Evolutionary conservation across 2,888 invertebrate species (phyloP).

Genomic region (Caprella mutica): DNA sequence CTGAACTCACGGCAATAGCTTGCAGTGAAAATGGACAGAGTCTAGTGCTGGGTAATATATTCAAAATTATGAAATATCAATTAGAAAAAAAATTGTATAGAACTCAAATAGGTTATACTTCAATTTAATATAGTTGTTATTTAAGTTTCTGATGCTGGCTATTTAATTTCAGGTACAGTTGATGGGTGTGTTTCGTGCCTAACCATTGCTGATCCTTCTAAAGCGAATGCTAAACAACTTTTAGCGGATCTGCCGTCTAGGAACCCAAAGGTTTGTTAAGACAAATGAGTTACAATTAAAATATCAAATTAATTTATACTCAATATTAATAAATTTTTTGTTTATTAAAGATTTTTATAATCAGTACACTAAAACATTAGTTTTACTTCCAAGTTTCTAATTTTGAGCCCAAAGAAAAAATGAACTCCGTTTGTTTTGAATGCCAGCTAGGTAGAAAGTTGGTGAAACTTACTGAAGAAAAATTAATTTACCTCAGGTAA

Average conservation of each 20-base stretch:
- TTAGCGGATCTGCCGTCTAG: conserved; percentile 57
- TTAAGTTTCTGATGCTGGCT: conserved; percentile 66
- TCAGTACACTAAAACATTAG: too few relatives aligned
- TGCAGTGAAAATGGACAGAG: conserved; percentile 73
- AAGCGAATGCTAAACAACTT: conserved; percentile 53
- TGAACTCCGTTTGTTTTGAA: too few relatives aligned
- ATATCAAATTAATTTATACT: too few relatives aligned
- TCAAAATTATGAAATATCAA: too few relatives aligned
- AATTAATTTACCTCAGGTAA: too few relatives aligned
- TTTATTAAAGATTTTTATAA: too few relatives aligned
- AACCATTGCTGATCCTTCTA: conserved; percentile 60
- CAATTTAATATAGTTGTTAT: conserved; percentile 17
- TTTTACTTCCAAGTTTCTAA: neutral
- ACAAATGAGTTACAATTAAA: neutral
- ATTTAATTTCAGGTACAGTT: too few relatives aligned
- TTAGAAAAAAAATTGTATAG: too few relatives aligned
- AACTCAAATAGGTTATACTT: neutral
- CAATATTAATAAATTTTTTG: too few relatives aligned
- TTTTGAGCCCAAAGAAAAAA: neutral
- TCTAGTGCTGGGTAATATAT: conserved; percentile 44
- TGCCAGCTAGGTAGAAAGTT: too few relatives aligned
- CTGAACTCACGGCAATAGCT: conserved; percentile 67
- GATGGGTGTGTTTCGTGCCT: conserved; percentile 89
- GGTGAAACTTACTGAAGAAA: too few relatives aligned
- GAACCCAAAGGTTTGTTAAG: conserved; percentile 41